Percentiles rank a stretch among this genome's conserved stretches.
These are phyloP conservation scores for Lagria hirta DNA, from an alignment of 2,888 invertebrate species.

Conservation along the genomic window DNA sequence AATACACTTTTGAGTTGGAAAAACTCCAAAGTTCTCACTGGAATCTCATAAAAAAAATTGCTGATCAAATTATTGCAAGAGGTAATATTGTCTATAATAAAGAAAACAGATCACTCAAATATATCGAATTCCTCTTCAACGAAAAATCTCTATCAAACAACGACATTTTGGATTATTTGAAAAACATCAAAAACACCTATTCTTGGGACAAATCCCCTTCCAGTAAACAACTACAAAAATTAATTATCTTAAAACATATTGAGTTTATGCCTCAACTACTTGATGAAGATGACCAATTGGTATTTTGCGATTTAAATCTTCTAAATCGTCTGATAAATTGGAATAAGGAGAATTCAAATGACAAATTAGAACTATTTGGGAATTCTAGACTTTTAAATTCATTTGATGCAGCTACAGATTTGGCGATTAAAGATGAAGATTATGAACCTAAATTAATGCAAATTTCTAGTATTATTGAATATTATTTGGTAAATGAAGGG, in stretches of 20 bases:
- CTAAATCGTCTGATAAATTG: constrained; percentile 7
- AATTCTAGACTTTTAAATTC: constrained; percentile 2
- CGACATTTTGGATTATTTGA: constrained; percentile 10
- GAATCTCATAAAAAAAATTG: constrained; percentile 10
- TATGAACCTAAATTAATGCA: too few relatives aligned
- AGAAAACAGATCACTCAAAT: too few relatives aligned
- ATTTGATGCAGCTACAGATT: neutral
- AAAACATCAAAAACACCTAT: neutral
- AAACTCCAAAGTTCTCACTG: constrained; percentile 17
- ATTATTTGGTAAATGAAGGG: neutral
- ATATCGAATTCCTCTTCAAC: constrained; percentile 2
- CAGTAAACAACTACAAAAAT: constrained; percentile 1
- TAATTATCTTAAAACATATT: constrained; percentile 2
- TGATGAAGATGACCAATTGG: neutral
- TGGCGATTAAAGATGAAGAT: too few relatives aligned
- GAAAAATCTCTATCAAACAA: constrained; percentile 4
- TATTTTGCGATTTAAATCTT: neutral
- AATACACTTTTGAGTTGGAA: constrained; percentile 9
- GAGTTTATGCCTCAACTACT: neutral
- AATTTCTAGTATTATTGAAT: too few relatives aligned
- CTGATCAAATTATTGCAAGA: too few relatives aligned
- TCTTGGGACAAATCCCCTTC: neutral
- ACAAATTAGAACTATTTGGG: constrained; percentile 5
- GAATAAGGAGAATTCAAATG: constrained; percentile 14
- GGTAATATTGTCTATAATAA: too few relatives aligned